Base-by-base conservation (phyloP, 1,140 invertebrate species). In the Eupristina koningsbergeri region DNA sequence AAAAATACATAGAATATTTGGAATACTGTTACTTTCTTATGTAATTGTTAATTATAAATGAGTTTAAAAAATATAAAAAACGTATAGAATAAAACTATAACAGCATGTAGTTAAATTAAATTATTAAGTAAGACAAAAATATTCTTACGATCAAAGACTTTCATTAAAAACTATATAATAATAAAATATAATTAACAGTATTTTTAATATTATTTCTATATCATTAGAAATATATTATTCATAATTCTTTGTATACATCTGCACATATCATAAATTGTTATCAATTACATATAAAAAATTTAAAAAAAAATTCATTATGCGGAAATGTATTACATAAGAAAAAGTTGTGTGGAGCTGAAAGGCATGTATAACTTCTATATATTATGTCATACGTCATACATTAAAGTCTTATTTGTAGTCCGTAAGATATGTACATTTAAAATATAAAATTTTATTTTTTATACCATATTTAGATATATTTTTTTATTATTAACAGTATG, bases 321-420 rank as follows among this genome's bases (percentile, higher is more conserved):
- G 67, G 67, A 71, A 41, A 71, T 71, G 15, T 19, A 41, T 71
- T 71, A 41, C 26, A n/a, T 71, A 71, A 71, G 36, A 71, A 71
- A 71, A 36, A 67, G 11, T 22, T 41, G 5, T 41, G 13, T 41
- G 13, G n/a, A 8, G 19, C 6, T 26, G 19, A 39, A 19, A 71
- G 5, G 22, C 22, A 58, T 58, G 36, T 71, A 9, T 41, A 71
- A 11, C 34, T 71, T 22, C 6, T 41, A 41, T 71, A 41, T 11
- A 71, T 71, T 71, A 71, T 71, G 67, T 71, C 67, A 71, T 41
- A n/a, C 39, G 67, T 71, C 67, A 71, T 41, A n/a, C 39, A n/a
- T 31, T 71, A n/a, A 71, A 36, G 41, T 9, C 36, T 41, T 71
- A 26, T 19, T 41, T 71, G 19, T 3, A 71, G 19, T 1, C 34